A percentile compares a stretch with the other conserved stretches of the same genome.
These are phyloP conservation scores for Cheilosia variabilis DNA, from an alignment of 2,888 invertebrate genomes.

Conservation along the genomic window DNA sequence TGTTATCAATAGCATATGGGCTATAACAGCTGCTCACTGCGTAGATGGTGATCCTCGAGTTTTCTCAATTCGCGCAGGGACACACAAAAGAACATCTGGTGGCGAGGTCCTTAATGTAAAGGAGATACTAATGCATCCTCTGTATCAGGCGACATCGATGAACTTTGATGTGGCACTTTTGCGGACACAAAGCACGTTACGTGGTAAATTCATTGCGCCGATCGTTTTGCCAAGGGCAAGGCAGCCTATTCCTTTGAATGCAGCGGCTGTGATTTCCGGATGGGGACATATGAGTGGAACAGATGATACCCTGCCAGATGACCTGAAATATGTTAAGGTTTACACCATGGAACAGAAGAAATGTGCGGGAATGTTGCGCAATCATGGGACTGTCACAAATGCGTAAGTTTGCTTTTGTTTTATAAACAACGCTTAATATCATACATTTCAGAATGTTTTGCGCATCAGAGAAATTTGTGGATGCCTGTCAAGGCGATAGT, in stretches of 20 bases:
- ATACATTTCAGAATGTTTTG: constrained; percentile 80
- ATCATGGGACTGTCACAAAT: constrained; percentile 80
- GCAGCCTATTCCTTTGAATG: constrained; percentile 76
- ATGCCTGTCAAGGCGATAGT: constrained; percentile 82
- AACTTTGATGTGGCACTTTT: constrained; percentile 81
- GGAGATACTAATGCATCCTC: constrained; percentile 80
- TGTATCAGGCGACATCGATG: constrained; percentile 80
- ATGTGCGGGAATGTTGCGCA: constrained; percentile 77
- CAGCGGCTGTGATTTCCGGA: constrained; percentile 79
- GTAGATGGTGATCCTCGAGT: constrained; percentile 78
- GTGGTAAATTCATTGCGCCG: constrained; percentile 77
- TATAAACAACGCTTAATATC: no score
- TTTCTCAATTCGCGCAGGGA: constrained; percentile 80
- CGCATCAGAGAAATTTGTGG: constrained; percentile 80
- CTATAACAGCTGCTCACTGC: constrained; percentile 81
- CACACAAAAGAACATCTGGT: constrained; percentile 77
- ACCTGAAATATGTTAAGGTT: constrained; percentile 80
- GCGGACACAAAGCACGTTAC: constrained; percentile 77
- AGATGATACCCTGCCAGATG: constrained; percentile 78
- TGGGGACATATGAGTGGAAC: constrained; percentile 81
- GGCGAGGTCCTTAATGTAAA: constrained; percentile 78
- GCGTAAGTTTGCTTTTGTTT: constrained; percentile 78
- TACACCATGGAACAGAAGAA: constrained; percentile 79
- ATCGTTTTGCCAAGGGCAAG: constrained; percentile 77
- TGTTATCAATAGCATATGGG: constrained; percentile 79